These are phyloP conservation scores for Acanthosepion esculentum DNA, from an alignment of 2,888 invertebrate genomes.

Conservation along the genomic window DNA sequence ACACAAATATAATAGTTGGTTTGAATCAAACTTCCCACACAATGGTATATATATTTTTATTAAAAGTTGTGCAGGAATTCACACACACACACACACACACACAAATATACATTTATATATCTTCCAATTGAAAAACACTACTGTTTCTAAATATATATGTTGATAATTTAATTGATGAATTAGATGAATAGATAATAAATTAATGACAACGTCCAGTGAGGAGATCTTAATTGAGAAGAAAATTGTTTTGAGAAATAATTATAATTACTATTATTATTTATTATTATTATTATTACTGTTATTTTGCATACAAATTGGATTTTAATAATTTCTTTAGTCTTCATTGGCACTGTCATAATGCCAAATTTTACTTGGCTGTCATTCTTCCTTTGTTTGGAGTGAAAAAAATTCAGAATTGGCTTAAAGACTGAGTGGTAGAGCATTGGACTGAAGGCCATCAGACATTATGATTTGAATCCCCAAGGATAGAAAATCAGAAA, in stretches of 20 bases:
- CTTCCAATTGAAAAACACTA: too few species aligned
- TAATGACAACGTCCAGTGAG: neutral
- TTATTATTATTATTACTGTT: neutral
- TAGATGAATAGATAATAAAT: neutral
- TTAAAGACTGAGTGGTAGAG: neutral
- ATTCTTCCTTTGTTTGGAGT: neutral
- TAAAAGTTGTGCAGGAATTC: too few species aligned
- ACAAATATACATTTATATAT: too few species aligned
- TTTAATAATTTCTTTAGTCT: neutral
- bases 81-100: too few species aligned
- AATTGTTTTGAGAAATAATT: neutral
- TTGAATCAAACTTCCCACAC: too few species aligned
- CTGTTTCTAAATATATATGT: neutral
- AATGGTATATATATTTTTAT: too few species aligned
- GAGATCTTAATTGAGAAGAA: neutral
- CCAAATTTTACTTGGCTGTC: neutral
- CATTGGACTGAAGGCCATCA: neutral
- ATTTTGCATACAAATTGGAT: conserved; percentile 33
- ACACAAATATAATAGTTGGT: too few species aligned
- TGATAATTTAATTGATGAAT: neutral
- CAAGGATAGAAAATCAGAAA: neutral
- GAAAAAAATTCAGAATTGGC: neutral
- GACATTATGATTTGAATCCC: neutral
- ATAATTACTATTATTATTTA: neutral
- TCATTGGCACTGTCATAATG: neutral